These are phyloP conservation scores for Ataeniobius toweri DNA, from an alignment of 2,797 vertebrate genomes.

Conservation along the genomic window DNA sequence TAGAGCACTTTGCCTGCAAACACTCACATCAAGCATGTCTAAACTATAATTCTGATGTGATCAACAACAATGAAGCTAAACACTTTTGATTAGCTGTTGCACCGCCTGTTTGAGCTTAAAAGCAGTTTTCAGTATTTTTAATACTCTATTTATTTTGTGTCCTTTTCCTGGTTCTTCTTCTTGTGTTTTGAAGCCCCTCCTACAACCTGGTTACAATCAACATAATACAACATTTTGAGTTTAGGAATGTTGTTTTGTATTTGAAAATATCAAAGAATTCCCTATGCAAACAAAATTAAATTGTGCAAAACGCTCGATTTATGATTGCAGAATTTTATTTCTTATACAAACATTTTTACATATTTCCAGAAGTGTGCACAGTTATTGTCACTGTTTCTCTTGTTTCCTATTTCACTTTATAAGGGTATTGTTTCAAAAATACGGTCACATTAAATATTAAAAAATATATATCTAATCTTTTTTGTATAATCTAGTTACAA, in stretches of 20 bases:
- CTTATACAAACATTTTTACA: background rate
- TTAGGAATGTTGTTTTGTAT: background rate
- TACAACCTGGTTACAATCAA: background rate
- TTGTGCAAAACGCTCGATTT: background rate
- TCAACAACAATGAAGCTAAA: no score
- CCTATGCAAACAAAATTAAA: background rate
- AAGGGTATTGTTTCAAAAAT: no score
- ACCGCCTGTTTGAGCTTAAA: no score
- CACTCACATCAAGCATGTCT: no score
- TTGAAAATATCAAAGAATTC: background rate
- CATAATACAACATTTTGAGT: background rate
- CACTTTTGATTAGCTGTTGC: no score
- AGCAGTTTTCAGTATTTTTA: background rate
- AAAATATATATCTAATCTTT: no score
- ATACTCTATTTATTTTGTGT: background rate
- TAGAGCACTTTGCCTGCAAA: no score
- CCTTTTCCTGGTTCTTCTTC: background rate
- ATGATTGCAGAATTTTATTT: background rate
- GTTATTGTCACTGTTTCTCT: background rate
- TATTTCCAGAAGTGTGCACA: background rate
- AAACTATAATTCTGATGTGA: no score
- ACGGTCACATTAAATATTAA: no score
- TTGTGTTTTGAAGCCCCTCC: background rate
- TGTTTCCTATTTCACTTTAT: no score
- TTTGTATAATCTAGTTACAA: no score